Evolutionary conservation across 2,113 vertebrate species (phyloP).

Genomic region (Talpa occidentalis): DNA sequence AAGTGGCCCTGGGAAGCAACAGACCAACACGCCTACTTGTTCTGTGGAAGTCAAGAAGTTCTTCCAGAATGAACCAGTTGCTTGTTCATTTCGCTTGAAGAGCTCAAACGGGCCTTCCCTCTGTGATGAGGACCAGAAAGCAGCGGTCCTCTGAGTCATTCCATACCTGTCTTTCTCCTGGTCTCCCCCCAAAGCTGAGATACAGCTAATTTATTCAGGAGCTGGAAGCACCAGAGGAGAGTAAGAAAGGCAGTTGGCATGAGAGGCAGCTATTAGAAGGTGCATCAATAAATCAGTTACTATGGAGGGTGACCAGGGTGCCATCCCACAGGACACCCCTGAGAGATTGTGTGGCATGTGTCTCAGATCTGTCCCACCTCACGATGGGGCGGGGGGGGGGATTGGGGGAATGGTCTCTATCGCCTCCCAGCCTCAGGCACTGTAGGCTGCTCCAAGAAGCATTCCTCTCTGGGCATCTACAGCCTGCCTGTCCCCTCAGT

Average conservation of each 20-base stretch:
- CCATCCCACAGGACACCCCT: not conserved
- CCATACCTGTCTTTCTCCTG: not conserved
- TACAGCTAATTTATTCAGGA: too few species aligned
- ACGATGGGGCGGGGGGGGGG: too few species aligned
- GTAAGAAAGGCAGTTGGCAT: too few species aligned
- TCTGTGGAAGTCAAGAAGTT: not conserved
- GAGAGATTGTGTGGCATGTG: not conserved
- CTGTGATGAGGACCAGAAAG: not conserved
- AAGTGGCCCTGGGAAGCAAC: too few species aligned
- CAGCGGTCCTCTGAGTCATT: not conserved
- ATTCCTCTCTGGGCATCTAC: not conserved
- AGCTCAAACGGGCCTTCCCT: not conserved
- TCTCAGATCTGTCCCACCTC: not conserved
- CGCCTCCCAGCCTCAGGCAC: not conserved
- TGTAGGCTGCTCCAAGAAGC: not conserved
- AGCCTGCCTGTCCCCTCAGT: not conserved
- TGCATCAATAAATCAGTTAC: rapidly evolving
- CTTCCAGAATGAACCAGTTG: too few species aligned
- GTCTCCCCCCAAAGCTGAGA: not conserved
- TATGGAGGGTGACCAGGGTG: not conserved
- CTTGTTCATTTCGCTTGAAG: not conserved
- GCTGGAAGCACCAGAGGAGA: not conserved
- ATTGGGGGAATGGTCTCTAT: too few species aligned
- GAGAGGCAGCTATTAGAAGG: not conserved
- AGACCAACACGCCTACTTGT: not conserved